Evolutionary conservation across 2,113 vertebrate genomes (phyloP), one percentile per base, ranked within the genome.

Genomic region (Cyanoramphus novaezelandiae): DNA sequence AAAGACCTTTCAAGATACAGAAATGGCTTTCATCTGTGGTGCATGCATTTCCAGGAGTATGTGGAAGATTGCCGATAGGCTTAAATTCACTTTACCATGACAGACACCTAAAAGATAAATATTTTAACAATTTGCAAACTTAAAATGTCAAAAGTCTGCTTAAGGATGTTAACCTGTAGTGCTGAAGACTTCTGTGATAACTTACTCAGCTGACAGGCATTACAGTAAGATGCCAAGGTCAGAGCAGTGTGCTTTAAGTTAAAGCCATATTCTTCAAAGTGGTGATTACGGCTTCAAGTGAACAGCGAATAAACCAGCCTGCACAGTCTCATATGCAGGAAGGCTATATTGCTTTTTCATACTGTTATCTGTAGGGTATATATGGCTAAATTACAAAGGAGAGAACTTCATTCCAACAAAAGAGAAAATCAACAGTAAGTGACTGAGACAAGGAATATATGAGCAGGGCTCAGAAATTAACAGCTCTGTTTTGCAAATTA

Each of bases 351-450:
- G 77, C 19, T 71, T 84, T 80, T 74, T 29, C 15, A 28, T 9
- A 16, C 12, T 2, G 4, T 28, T 50, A 20, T 1, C 13, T 4
- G 29, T 0, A 50, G 19, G 35, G 8, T 46, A 29, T 24, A 6
- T 5, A 19, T 4, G n/a, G 50, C 27, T 55, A n/a, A 16, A 47
- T 57, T 33, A 25, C 9, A 52, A 43, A 46, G 23, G 31, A 49
- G 25, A 44, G 18, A 76, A 63, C 55, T 81, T 31, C 33, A 11
- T 44, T 70, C 25, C 27, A 27, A 35, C 24, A 39, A 28, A 47
- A 53, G 11, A 70, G 74, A 27, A 78, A 37, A 37, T 27, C 14
- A 55, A 15, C 17, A 50, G 62, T 15, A 44, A 63, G 39, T 50
- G 53, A 16, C 16, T 9, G 16, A 50, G 74, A 27, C 16, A 68